phyloP scores from a whole-genome alignment of 2,797 vertebrate genomes.

The Podarcis siculus region DNA sequence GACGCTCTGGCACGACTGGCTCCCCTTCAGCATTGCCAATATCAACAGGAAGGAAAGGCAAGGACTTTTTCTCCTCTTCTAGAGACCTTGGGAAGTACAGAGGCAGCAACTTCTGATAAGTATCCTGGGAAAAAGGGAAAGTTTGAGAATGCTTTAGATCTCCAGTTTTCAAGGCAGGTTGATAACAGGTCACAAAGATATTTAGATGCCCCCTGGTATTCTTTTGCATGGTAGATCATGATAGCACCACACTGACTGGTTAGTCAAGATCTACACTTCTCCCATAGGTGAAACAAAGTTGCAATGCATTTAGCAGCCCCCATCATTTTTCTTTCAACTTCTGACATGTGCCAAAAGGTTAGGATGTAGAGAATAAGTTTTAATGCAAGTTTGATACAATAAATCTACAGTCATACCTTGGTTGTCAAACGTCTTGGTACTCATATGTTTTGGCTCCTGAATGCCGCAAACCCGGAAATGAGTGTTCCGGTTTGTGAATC shows the following conservation, averaged over 20 bases:
- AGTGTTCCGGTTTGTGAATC: too few relatives aligned
- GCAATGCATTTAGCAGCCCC: neutral
- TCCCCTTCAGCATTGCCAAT: constrained; percentile 96
- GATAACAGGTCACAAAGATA: neutral
- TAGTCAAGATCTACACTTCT: neutral
- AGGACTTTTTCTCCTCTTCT: constrained; percentile 84
- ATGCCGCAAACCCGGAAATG: too few relatives aligned
- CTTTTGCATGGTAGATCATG: neutral
- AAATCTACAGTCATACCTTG: too few relatives aligned
- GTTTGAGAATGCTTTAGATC: neutral
- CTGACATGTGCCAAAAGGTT: neutral
- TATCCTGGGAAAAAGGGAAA: constrained; percentile 77
- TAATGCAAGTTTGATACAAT: neutral
- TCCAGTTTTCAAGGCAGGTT: neutral
- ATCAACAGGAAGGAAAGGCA: constrained; percentile 90
- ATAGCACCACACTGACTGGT: neutral
- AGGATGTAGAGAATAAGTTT: neutral
- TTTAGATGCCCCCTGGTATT: neutral
- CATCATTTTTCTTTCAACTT: neutral
- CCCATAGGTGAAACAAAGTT: neutral
- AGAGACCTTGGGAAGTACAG: constrained; percentile 93
- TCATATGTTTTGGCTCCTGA: too few relatives aligned
- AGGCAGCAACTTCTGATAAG: constrained; percentile 90
- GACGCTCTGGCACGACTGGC: constrained; percentile 93
- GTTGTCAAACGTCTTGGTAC: too few relatives aligned